Evolutionary conservation across 2,888 invertebrate species (phyloP).

Genomic region (Brenthis hecate): DNA sequence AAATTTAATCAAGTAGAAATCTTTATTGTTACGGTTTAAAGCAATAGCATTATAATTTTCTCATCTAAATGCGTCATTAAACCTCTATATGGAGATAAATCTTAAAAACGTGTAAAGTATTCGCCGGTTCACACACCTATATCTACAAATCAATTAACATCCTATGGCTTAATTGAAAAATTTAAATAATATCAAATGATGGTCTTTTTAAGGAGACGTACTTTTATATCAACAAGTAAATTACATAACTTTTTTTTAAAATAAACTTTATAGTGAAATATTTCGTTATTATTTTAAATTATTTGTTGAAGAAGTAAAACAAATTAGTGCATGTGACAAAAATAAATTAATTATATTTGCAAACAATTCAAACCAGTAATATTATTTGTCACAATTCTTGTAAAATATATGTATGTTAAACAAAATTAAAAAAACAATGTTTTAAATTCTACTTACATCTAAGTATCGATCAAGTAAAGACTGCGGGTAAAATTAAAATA

Average conservation of each 20-base stretch:
- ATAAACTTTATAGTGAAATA: too few relatives aligned
- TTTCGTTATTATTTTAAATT: too few relatives aligned
- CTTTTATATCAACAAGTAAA: constrained; percentile 1
- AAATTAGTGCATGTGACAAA: too few relatives aligned
- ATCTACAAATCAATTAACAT: constrained; percentile 54
- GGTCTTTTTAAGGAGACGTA: constrained; percentile 35
- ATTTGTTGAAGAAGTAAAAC: too few relatives aligned
- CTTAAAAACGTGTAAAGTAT: constrained; percentile 28
- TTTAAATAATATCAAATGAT: constrained; percentile 52
- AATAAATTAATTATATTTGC: too few relatives aligned
- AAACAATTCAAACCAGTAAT: too few relatives aligned
- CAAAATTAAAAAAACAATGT: too few relatives aligned
- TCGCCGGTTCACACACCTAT: constrained; percentile 42
- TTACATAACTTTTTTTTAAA: not conserved
- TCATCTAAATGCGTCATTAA: constrained; percentile 33
- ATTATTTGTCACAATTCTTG: too few relatives aligned
- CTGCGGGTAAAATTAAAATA: too few relatives aligned
- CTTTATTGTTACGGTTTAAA: not conserved
- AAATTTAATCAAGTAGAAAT: not conserved
- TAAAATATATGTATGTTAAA: too few relatives aligned
- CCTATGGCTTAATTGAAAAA: constrained; percentile 62
- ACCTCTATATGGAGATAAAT: constrained; percentile 29
- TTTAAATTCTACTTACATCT: too few relatives aligned
- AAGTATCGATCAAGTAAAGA: too few relatives aligned
- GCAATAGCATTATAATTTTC: constrained; percentile 22